Conservation (phyloP, 2,113 vertebrate species). For the Pan troglodytes region NHGRI_mPanTro3-v2.1_pri NC_086015.1:163952501-163953000, state of each 20-base stretch:
- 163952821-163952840: neutral
- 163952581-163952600: neutral
- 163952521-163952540: no score
- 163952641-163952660: neutral
- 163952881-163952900: neutral
- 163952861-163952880: neutral
- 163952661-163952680: neutral
- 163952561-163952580: neutral
- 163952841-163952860: constrained; percentile 24
- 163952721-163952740: neutral
- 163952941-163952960: neutral
- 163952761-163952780: neutral
- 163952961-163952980: neutral
- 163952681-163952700: neutral
- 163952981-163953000: neutral
- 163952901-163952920: neutral
- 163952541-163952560: neutral
- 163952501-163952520: no score
- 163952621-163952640: neutral
- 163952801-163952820: neutral
- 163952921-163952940: neutral
- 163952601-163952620: neutral
- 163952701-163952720: neutral
- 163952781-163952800: neutral
- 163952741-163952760: neutral